Percentiles rank a stretch among this genome's conserved stretches.
phyloP scores from a whole-genome alignment of 2,797 vertebrate genomes.

The Coreius guichenoti region DNA sequence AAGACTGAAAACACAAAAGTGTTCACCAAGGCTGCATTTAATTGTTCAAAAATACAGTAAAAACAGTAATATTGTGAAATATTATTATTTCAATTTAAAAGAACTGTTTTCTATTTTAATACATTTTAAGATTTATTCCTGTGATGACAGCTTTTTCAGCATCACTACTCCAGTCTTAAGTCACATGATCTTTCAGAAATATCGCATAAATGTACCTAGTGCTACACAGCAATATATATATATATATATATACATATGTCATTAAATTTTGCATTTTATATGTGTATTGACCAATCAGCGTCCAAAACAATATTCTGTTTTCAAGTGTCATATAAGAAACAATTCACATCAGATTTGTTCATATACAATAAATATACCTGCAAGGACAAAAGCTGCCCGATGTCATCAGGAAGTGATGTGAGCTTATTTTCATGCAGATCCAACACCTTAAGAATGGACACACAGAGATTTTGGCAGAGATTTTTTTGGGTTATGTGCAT shows the following conservation, averaged over 20 bases:
- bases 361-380: slow-evolving; percentile 77
- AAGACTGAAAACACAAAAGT: no score
- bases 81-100: not conserved
- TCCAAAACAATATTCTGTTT: not conserved
- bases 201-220: no score
- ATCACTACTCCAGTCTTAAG: not conserved
- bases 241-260: no score
- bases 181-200: not conserved
- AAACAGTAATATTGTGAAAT: not conserved
- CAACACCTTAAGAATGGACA: slow-evolving; percentile 81
- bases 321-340: not conserved
- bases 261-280: not conserved
- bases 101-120: not conserved
- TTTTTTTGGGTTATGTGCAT: not conserved
- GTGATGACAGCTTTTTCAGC: not conserved
- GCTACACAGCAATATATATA: no score
- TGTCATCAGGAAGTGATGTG: slow-evolving; percentile 83
- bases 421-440: slow-evolving; percentile 93
- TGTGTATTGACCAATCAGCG: not conserved
- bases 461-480: slow-evolving; percentile 9
- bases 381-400: slow-evolving; percentile 84
- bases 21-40: not conserved
- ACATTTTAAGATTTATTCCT: not conserved
- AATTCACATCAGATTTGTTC: not conserved
- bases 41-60: not conserved